A percentile compares a stretch with the other conserved stretches of the same genome.
Evolutionary conservation across 2,888 invertebrate genomes (phyloP).

Genomic region (Nebria brevicollis): DNA sequence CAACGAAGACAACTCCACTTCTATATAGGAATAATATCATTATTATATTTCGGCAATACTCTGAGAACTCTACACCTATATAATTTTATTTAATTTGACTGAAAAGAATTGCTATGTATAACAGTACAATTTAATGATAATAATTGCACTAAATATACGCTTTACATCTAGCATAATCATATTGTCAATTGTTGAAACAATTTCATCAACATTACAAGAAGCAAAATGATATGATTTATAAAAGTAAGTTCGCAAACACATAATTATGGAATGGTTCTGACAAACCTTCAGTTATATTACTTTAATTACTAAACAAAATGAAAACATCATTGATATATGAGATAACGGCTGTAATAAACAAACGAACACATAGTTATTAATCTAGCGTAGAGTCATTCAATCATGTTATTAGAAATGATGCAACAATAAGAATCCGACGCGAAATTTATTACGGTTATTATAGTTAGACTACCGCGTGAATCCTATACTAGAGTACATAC

Average conservation of each 20-base stretch:
- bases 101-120: background rate
- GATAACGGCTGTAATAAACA: background rate
- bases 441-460: conserved; percentile 37
- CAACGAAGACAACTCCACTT: no score
- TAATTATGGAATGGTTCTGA: background rate
- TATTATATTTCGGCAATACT: no score
- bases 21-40: no score
- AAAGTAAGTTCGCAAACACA: background rate
- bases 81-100: background rate
- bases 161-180: background rate
- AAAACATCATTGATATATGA: background rate
- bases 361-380: background rate
- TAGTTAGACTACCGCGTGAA: conserved; percentile 31
- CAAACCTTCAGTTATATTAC: background rate
- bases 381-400: conserved; percentile 13
- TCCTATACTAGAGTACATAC: conserved; percentile 21
- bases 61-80: background rate
- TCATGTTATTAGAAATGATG: conserved; percentile 39
- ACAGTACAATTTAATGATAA: background rate
- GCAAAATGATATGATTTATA: background rate
- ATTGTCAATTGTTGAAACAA: conserved; percentile 1
- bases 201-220: background rate
- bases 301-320: background rate
- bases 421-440: conserved; percentile 27
- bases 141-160: background rate